Base-by-base conservation (phyloP, 1,140 invertebrate genomes). In the Drosophila kikkawai region DNA sequence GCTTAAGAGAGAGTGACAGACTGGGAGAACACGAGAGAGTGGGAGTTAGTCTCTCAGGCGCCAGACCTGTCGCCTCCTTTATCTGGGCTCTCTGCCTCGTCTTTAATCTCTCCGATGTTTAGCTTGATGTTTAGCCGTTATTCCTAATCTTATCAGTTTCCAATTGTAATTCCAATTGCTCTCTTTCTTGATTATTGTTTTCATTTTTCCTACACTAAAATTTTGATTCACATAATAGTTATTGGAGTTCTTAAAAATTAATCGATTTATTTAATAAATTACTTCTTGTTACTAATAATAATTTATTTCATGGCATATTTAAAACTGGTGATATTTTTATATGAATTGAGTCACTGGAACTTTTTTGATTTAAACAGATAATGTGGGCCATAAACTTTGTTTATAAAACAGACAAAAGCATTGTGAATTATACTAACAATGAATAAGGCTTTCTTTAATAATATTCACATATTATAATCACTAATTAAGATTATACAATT, bases 81-180 rank as follows among this genome's bases (percentile, higher is more conserved):
- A 42, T 77, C 36, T 44, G 22, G 47, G 15, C 19, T 50, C 39
- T n/a, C 26, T 19, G 17, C 29, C 29, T 48, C 36, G 15, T 37
- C 26, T 29, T 44, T 77, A 69, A 65, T 75, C 71, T 59, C 26
- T 48, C 42, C 47, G 41, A 48, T 79, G 76, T 68, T 84, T 75
- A 19, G 63, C 39, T 45, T 56, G 48, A 74, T 78, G 75, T 81
- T 81, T 81, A 64, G 63, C 41, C 41, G 19, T 17, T 41, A 39
- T 48, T 51, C 44, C 37, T 76, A 76, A 83, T 83, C 80, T 85
- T 86, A 85, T 85, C 79, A 84, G 67, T 59, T 58, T 65, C 41
- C 15, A 29, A 41, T 55, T 44, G 48, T 56, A 55, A 59, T 53
- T 58, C 50, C 29, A 47, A n/a, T 57, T 19, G 34, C 58, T 51